Percentiles rank a stretch among this genome's conserved stretches.
Evolutionary conservation across 2,113 vertebrate species (phyloP).

Genomic region (Coptodon bakossiorum): DNA sequence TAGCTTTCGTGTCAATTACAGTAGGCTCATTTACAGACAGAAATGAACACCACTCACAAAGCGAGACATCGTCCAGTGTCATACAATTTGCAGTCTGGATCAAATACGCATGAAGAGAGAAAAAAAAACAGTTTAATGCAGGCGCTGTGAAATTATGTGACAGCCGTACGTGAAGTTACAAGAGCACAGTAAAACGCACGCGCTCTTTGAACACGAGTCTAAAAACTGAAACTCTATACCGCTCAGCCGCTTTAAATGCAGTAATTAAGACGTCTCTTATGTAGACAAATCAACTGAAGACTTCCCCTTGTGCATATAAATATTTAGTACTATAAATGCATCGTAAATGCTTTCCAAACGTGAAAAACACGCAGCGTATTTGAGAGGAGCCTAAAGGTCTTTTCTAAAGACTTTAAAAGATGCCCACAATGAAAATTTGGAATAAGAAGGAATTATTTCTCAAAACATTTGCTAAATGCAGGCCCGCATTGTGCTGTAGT

Average conservation of each 20-base stretch:
- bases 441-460: neutral
- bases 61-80: neutral
- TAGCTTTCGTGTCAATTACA: neutral
- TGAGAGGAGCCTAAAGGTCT: neutral
- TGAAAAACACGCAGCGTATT: neutral
- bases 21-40: neutral
- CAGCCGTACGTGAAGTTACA: neutral
- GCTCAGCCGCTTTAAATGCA: neutral
- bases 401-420: neutral
- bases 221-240: neutral
- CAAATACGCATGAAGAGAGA: neutral
- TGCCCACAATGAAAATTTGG: neutral
- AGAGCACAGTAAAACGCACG: neutral
- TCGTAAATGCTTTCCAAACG: neutral
- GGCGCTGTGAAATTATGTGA: neutral
- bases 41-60: neutral
- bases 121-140: neutral
- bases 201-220: neutral
- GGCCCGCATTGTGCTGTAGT: neutral
- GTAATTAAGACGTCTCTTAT: neutral
- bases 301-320: conserved; percentile 4
- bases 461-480: neutral
- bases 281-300: neutral
- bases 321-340: conserved; percentile 18
- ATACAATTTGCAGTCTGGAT: neutral